Evolutionary conservation across 2,113 vertebrate species (phyloP).

Genomic region (Baryphthengus martii): DNA sequence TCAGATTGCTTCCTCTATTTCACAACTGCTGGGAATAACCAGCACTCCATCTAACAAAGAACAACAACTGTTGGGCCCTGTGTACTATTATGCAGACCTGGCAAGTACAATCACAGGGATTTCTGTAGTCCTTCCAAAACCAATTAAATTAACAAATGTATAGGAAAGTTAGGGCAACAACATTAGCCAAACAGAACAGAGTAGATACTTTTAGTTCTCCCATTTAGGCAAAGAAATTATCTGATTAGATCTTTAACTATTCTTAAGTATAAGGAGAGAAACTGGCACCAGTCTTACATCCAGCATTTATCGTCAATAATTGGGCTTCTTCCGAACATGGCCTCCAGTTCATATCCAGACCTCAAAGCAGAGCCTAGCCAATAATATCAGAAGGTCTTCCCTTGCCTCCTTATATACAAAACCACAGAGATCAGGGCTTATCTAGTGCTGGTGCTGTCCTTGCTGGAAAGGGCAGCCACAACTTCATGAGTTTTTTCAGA

Average conservation of each 20-base stretch:
- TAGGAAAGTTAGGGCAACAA: background rate
- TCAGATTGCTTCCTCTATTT: background rate
- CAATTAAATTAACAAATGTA: background rate
- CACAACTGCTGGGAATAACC: background rate
- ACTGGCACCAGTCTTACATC: background rate
- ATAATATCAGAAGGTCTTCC: background rate
- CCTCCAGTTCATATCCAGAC: background rate
- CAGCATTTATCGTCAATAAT: fast-evolving
- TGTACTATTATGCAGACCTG: fast-evolving
- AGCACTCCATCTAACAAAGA: background rate
- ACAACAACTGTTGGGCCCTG: background rate
- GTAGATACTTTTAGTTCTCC: background rate
- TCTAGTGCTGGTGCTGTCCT: background rate
- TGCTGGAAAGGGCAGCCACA: background rate
- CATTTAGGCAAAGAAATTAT: background rate
- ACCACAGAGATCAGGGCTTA: background rate
- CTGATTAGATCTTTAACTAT: background rate
- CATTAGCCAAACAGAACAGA: background rate
- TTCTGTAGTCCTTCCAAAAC: background rate
- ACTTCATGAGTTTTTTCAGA: background rate
- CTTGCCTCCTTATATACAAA: background rate
- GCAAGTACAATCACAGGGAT: background rate
- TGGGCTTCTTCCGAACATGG: background rate
- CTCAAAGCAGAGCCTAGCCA: background rate
- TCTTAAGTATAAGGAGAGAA: background rate